Evolutionary conservation across 2,888 invertebrate species (phyloP), one percentile per base, ranked within the genome.

Genomic region (Leucania comma): DNA sequence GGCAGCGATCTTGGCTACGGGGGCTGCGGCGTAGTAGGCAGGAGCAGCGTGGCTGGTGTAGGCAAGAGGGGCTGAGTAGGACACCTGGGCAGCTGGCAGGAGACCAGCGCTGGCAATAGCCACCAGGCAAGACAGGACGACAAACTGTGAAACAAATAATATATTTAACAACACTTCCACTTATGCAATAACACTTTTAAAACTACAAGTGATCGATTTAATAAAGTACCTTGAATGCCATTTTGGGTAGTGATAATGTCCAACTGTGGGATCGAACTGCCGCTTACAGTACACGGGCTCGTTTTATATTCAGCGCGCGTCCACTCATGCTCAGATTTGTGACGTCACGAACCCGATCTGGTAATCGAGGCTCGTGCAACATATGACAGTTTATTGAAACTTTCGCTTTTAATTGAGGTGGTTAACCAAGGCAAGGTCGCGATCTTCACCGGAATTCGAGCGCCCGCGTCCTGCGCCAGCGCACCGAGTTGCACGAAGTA

Each of bases 391-490:
- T 90, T 91, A 89, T 90, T 89, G 83, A 78, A 87, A 93, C 94
- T 94, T 94, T 94, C 93, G 90, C 90, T 94, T 93, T 92, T 90
- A 92, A 91, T 91, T 91, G 88, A 89, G 85, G 87, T 85, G 80
- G 83, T 82, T 87, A 86, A 84, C 79, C 70, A 81, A 88, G 84
- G 86, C 92, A 93, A 93, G 94, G 94, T 91, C 91, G 84, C 80
- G 90, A 86, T 90, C 88, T 86, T 89, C 87, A 79, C 48, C 63
- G 87, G 87, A 87, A 90, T 89, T 86, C 84, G 81, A 81, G 79
- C 83, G 56, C 51, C 54, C 38, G 68, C 48, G 65, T 58, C 67
- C 64, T 76, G 80, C 51, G 61, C 60, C 54, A 10, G 26, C 22
- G 59, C 60, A 56, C 22, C 26, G 20, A 53, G 20, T 32, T 64